Evolutionary conservation across 2,113 vertebrate species (phyloP).

Genomic region (Chloebia gouldiae): DNA sequence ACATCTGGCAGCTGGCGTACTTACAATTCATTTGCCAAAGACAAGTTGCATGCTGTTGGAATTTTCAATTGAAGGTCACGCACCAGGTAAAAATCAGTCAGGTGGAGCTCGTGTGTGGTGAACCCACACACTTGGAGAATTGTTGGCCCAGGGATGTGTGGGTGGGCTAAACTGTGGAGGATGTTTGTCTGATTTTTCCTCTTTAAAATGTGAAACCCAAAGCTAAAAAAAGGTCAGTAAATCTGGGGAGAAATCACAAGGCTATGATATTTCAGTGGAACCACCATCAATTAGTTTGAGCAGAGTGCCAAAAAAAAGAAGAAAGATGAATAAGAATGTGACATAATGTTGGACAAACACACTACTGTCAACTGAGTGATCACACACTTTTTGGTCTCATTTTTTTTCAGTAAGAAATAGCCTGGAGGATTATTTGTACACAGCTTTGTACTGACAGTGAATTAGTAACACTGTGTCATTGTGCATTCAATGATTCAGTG

Average conservation of each 20-base stretch:
- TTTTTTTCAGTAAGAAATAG: slow-evolving; percentile 57
- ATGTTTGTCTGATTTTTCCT: slow-evolving; percentile 42
- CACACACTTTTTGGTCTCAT: slow-evolving; percentile 67
- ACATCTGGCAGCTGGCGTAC: slow-evolving; percentile 80
- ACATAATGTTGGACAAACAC: slow-evolving; percentile 39
- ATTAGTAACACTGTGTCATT: slow-evolving; percentile 59
- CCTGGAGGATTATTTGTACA: slow-evolving; percentile 55
- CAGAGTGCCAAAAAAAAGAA: background rate
- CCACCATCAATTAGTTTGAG: slow-evolving; percentile 63
- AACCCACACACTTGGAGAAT: slow-evolving; percentile 39
- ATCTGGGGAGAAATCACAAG: slow-evolving; percentile 58
- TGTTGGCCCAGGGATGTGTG: slow-evolving; percentile 30
- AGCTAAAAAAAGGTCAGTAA: slow-evolving; percentile 50
- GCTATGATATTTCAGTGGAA: slow-evolving; percentile 55
- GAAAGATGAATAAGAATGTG: slow-evolving; percentile 54
- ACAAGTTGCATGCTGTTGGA: slow-evolving; percentile 74
- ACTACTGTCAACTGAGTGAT: slow-evolving; percentile 64
- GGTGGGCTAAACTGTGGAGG: slow-evolving; percentile 43
- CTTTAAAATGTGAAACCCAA: slow-evolving; percentile 28
- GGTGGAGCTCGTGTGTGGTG: slow-evolving; percentile 56
- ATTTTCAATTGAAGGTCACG: slow-evolving; percentile 74
- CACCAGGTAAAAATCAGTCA: slow-evolving; percentile 76
- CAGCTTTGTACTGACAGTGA: slow-evolving; percentile 49
- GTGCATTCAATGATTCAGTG: slow-evolving; percentile 40
- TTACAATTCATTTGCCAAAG: slow-evolving; percentile 79